Percentiles rank a stretch among this genome's conserved stretches.
Conservation (phyloP, 2,797 vertebrate species). For the Furcifer pardalis region DNA sequence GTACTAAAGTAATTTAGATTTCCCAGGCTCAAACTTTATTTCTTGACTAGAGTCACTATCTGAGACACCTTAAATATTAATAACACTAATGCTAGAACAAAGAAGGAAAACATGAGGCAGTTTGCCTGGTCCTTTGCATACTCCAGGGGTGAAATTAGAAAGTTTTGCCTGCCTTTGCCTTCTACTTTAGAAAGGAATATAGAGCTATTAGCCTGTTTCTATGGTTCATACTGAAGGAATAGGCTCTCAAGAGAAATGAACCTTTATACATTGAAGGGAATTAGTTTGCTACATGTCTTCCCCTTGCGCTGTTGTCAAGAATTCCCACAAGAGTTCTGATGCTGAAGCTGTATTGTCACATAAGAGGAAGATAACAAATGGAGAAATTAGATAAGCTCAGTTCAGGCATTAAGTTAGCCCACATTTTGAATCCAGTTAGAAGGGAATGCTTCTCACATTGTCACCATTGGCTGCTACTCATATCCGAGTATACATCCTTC, state of each 20-base stretch:
- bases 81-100: constrained; percentile 51
- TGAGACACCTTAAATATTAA: constrained; percentile 20
- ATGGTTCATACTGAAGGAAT: background rate
- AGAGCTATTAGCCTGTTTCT: background rate
- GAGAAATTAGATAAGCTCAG: background rate
- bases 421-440: too few species aligned
- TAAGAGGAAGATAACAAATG: too few species aligned
- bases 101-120: constrained; percentile 35
- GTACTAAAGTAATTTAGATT: constrained; percentile 44
- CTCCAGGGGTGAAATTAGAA: constrained; percentile 45
- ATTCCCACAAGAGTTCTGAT: background rate
- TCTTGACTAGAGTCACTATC: background rate
- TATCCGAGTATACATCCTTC: too few species aligned
- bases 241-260: background rate
- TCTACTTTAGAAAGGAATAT: constrained; percentile 25
- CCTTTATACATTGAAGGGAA: background rate
- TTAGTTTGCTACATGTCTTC: background rate
- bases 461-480: too few species aligned
- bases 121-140: background rate
- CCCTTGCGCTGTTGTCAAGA: background rate
- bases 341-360: background rate
- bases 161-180: constrained; percentile 26
- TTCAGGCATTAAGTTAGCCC: too few species aligned
- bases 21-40: constrained; percentile 39
- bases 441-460: too few species aligned